phyloP scores from a whole-genome alignment of 2,888 invertebrate species.

The Reticulitermes lucifugus region DNA sequence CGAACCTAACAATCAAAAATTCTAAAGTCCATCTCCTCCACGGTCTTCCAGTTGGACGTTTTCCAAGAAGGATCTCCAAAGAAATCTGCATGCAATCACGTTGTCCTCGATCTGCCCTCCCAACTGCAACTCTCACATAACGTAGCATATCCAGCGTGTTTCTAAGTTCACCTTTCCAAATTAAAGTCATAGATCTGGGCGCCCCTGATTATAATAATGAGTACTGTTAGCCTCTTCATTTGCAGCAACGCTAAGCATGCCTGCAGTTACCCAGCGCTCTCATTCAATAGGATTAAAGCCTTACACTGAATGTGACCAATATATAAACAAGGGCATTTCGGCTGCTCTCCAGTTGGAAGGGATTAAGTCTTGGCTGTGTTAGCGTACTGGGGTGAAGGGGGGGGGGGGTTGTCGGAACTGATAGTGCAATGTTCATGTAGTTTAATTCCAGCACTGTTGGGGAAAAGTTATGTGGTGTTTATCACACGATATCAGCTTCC shows the following conservation, averaged over 20 bases:
- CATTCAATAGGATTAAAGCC: slow-evolving; percentile 34
- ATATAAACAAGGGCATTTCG: slow-evolving; percentile 19
- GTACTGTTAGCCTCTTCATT: slow-evolving; percentile 15
- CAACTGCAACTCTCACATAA: neutral
- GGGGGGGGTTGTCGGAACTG: slow-evolving; percentile 12
- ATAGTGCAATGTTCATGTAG: slow-evolving; percentile 26
- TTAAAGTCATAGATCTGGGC: neutral
- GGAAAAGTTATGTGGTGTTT: slow-evolving; percentile 39
- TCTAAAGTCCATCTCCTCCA: too few relatives aligned
- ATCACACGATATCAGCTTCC: slow-evolving; percentile 35
- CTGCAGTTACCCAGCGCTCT: slow-evolving; percentile 8
- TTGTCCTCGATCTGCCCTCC: too few relatives aligned
- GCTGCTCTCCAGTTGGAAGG: neutral
- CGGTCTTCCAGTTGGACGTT: too few relatives aligned
- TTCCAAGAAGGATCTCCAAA: too few relatives aligned
- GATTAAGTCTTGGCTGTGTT: slow-evolving; percentile 31
- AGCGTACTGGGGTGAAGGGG: neutral
- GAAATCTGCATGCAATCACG: too few relatives aligned
- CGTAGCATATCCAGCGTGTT: neutral
- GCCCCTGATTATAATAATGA: neutral
- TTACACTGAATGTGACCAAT: slow-evolving; percentile 27
- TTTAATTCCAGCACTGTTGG: slow-evolving; percentile 27
- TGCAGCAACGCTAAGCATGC: slow-evolving; percentile 26
- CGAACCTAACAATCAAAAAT: too few relatives aligned
- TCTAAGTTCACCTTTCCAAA: neutral